Base-by-base conservation (phyloP, 2,113 vertebrate genomes). In the Polypterus senegalus region DNA sequence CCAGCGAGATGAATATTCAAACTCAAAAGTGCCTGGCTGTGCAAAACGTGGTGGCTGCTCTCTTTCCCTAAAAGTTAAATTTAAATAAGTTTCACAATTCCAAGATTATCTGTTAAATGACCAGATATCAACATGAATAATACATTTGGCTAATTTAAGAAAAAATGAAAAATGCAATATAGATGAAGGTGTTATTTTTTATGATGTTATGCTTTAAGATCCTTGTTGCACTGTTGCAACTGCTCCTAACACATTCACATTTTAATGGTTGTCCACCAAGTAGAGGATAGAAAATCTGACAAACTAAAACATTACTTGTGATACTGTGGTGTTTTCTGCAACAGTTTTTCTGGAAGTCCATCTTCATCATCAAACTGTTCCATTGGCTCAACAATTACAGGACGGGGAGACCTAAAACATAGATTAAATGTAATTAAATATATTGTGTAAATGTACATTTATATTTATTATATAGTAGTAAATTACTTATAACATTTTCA, bases 1-100 rank as follows among this genome's bases (percentile, higher is more conserved):
- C 95, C 96, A 99, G 63, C 96, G 91, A 59, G 92, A 96, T 7
- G 95, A 89, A 71, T 92, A 99, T 67, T 99, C 96, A 83, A 99
- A 99, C 75, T 99, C 96, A 83, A 99, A 97, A 0, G 95, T 99
- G 8, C 96, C 96, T 7, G 96, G 96, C 55, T 97, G 91, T 70
- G 94, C 95, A 75, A 97, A 99, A 55, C 85, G 90, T 44, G 96
- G 93, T 2, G 76, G 83, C 66, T 93, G 89, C 70, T 92, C 91
- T 71, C 94, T 84, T 78, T 98, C 93, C 79, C 93, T 98, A 77
- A 63, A 67, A 70, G 27, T 27, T 27, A 27, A 27, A 27, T 27
- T 27, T 27, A 27, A 27, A 27, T 27, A 27, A 27, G 27, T 27
- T 54, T 11, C 53, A 9, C 54, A 55, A n/a, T 10, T 55, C 54